A percentile compares a stretch with the other conserved stretches of the same genome.
Evolutionary conservation across 2,797 vertebrate genomes (phyloP).

Genomic region (Pseudocheirus occidentalis): DNA sequence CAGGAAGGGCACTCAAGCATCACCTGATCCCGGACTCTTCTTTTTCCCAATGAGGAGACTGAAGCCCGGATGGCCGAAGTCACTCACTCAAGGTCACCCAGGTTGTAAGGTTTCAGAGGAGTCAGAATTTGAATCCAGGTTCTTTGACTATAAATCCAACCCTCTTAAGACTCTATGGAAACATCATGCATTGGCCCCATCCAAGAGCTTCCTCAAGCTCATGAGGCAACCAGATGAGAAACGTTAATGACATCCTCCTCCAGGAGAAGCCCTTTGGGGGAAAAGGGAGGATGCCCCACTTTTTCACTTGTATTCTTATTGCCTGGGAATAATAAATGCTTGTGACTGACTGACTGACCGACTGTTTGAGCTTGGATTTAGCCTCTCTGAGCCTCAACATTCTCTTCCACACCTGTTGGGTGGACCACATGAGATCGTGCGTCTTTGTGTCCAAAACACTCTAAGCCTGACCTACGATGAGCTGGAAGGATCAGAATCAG

Average conservation of each 20-base stretch:
- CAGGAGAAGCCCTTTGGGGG: neutral
- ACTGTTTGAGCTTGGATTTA: neutral
- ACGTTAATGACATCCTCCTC: neutral
- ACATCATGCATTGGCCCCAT: neutral
- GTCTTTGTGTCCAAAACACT: neutral
- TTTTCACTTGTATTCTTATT: neutral
- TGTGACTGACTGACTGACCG: neutral
- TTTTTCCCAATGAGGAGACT: neutral
- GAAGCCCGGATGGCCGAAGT: neutral
- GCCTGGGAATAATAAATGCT: neutral
- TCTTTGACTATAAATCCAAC: neutral
- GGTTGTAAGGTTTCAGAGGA: neutral
- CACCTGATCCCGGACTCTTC: neutral
- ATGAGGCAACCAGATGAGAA: neutral
- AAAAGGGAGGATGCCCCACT: neutral
- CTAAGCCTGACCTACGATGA: neutral
- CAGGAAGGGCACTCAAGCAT: neutral
- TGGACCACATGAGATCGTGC: neutral
- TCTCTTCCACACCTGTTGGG: neutral
- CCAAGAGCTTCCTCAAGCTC: neutral
- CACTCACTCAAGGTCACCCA: neutral
- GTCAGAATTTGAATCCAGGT: neutral
- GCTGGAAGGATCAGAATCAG: neutral
- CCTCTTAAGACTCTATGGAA: neutral
- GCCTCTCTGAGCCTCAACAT: neutral